A percentile compares a stretch with the other conserved stretches of the same genome.
Conservation (phyloP, 1,140 invertebrate genomes). For the Penaeus japonicus region DNA sequence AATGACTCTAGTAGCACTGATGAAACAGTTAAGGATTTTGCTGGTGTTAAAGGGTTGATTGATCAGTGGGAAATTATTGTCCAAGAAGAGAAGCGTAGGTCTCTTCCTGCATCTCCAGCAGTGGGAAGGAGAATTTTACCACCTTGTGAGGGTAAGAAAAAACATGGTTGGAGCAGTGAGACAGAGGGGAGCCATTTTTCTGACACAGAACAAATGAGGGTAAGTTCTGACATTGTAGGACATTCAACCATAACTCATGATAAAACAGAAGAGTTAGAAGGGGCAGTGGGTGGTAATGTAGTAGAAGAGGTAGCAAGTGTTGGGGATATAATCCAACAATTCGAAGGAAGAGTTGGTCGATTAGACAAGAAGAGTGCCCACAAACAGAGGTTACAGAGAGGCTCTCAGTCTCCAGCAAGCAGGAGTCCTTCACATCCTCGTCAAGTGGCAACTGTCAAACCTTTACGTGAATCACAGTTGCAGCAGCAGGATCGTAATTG, state of each 20-base stretch:
- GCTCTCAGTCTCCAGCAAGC: conserved; percentile 4
- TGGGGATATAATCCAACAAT: conserved; percentile 47
- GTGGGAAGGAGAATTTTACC: conserved; percentile 17
- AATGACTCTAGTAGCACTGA: background rate
- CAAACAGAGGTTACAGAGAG: conserved; percentile 11
- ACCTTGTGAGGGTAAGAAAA: conserved; percentile 35
- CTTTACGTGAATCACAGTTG: conserved; percentile 13
- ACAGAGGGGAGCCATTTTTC: background rate
- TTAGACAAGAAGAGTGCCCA: conserved; percentile 1
- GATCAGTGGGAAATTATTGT: conserved; percentile 48
- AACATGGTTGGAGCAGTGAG: background rate
- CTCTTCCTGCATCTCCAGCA: conserved; percentile 39
- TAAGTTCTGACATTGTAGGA: background rate
- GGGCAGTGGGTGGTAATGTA: background rate
- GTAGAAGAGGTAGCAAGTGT: conserved; percentile 45
- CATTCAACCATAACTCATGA: background rate
- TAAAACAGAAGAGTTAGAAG: background rate
- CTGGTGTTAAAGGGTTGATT: conserved; percentile 41
- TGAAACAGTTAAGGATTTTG: conserved; percentile 13
- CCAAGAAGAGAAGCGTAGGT: conserved; percentile 28
- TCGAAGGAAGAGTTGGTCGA: conserved; percentile 29
- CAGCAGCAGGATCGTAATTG: background rate
- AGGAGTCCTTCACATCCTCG: conserved; percentile 34
- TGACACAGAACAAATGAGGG: background rate
- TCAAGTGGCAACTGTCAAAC: conserved; percentile 44